Evolutionary conservation across 2,888 invertebrate genomes (phyloP).

Genomic region (Caenorhabditis zanzibari): DNA sequence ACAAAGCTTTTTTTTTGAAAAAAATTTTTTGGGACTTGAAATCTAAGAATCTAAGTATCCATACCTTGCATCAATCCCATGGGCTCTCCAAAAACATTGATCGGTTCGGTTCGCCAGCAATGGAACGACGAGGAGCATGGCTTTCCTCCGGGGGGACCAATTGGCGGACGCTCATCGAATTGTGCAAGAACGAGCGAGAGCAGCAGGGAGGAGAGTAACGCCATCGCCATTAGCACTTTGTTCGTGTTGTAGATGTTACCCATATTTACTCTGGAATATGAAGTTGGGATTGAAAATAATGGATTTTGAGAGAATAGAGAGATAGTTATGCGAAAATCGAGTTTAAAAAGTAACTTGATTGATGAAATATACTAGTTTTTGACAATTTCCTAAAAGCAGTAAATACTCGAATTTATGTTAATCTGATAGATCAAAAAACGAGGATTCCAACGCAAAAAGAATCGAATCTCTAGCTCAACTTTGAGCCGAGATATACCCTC

Average conservation of each 20-base stretch:
- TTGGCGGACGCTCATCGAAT: conserved; percentile 47
- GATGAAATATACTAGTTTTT: too few species aligned
- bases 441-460: neutral
- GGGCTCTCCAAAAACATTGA: conserved; percentile 68
- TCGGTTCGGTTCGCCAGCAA: conserved; percentile 72
- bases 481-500: neutral
- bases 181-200: conserved; percentile 58
- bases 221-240: conserved; percentile 47
- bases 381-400: conserved; percentile 36
- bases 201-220: conserved; percentile 54
- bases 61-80: conserved; percentile 43
- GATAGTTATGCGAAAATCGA: neutral
- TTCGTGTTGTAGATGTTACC: conserved; percentile 55
- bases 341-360: too few species aligned
- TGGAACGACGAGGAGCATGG: conserved; percentile 71
- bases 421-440: neutral
- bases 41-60: neutral
- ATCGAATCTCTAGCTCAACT: neutral
- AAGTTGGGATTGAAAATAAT: neutral
- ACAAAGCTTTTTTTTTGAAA: too few species aligned
- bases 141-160: conserved; percentile 65
- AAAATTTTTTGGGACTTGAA: too few species aligned
- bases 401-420: too few species aligned
- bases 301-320: neutral
- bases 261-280: conserved; percentile 48